Evolutionary conservation across 2,888 invertebrate species (phyloP).

Genomic region (Bibio marci): DNA sequence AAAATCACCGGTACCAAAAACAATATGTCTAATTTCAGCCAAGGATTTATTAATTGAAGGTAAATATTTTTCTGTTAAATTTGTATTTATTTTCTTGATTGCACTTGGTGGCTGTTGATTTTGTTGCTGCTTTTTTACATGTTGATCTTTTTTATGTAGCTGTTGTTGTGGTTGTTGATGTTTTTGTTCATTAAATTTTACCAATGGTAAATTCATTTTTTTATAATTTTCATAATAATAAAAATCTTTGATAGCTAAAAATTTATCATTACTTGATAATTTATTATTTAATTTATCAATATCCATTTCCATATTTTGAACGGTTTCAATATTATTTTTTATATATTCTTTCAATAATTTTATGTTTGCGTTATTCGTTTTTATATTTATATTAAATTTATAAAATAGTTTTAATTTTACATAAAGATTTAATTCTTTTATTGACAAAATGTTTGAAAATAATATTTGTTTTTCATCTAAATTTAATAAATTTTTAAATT

Average conservation of each 20-base stretch:
- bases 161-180: not conserved
- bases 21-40: slow-evolving; percentile 19
- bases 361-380: not conserved
- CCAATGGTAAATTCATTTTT: too few species aligned
- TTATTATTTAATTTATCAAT: too few species aligned
- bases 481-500: too few species aligned
- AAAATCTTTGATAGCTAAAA: not conserved
- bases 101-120: not conserved
- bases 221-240: not conserved
- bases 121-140: not conserved
- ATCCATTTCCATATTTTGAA: too few species aligned
- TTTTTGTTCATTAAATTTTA: not conserved
- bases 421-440: slow-evolving; percentile 21
- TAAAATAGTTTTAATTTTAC: slow-evolving; percentile 17
- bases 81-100: not conserved
- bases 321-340: not conserved
- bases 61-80: not conserved
- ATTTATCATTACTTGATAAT: slow-evolving; percentile 1
- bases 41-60: not conserved
- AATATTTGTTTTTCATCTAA: slow-evolving; percentile 11
- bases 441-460: slow-evolving; percentile 18
- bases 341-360: not conserved
- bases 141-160: too few species aligned
- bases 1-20: slow-evolving; percentile 24
- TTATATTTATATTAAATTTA: slow-evolving; percentile 1